These are phyloP conservation scores for Myzus persicae DNA, from an alignment of 1,140 invertebrate species.

Conservation along the genomic window DNA sequence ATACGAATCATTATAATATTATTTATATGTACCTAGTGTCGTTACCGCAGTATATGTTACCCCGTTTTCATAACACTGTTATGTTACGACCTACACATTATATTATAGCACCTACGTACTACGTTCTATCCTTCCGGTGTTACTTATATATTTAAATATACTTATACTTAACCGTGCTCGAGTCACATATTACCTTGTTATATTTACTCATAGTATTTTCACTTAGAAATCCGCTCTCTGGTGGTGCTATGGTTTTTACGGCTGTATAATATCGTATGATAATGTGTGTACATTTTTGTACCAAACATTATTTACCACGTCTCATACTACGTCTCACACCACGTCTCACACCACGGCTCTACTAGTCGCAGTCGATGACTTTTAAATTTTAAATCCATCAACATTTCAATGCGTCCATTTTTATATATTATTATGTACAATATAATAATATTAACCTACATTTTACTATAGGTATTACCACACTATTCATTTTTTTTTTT, in stretches of 20 bases:
- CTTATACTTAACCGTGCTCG: neutral
- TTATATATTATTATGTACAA: too few species aligned
- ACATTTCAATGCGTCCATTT: neutral
- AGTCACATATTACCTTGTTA: neutral
- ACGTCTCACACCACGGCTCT: too few species aligned
- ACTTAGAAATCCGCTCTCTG: neutral
- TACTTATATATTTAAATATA: neutral
- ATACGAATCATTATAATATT: slow-evolving; percentile 3
- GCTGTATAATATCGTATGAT: neutral
- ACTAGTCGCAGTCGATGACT: neutral
- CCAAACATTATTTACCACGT: neutral
- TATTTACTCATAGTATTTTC: neutral
- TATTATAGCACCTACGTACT: neutral
- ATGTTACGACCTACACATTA: neutral
- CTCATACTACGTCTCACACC: too few species aligned
- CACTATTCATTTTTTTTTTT: too few species aligned
- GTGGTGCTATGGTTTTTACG: neutral
- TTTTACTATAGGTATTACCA: too few species aligned
- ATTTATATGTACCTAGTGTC: neutral
- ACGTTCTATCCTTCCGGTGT: neutral
- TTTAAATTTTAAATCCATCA: neutral
- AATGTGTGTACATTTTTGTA: neutral
- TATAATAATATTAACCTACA: too few species aligned
- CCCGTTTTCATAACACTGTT: neutral
- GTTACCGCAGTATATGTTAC: neutral